Evolutionary conservation across 1,140 invertebrate genomes (phyloP), one percentile per base, ranked within the genome.

Genomic region (Lutraria rhynchaena): DNA sequence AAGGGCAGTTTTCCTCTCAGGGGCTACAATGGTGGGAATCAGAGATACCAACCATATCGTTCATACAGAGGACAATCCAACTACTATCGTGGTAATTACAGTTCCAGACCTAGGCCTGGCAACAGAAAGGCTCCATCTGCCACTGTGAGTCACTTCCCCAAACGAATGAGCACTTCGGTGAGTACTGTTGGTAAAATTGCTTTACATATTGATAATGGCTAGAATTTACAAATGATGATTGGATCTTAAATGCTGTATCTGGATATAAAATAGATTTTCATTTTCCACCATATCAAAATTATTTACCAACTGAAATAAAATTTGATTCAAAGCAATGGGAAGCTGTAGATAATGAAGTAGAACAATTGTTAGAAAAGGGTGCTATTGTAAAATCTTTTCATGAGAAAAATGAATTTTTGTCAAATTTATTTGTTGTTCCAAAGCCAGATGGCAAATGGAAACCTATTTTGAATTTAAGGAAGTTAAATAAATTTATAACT

Each of bases 391-490:
- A 24, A 60, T 53, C 60, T 51, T 49, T 24, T 49, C 31, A 24
- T 67, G 58, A 61, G 33, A 35, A 67, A 33, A 57, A 57, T 1
- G 55, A 83, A 63, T 81, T 78, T 82, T 73, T 86, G 37, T 84
- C 84, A 13, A 82, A 75, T 31, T 65, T 86, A 22, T 83, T 86
- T 74, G 35, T 83, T 17, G 63, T 58, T 3, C 69, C 77, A 35
- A 85, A 85, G 41, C 78, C 67, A 49, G 63, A 83, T 76, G 75
- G 75, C 7, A 69, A 71, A 24, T 75, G 44, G 49, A 0, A 76
- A 37, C 71, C 58, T n/a, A 69, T 83, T 24, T 27, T 85, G 3
- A 85, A 85, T 71, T 46, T 85, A 0, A 85, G 74, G 33, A 31
- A 67, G 49, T 70, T 80, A 15, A 86, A 86, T 61, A 17, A 60